phyloP scores from a whole-genome alignment of 1,140 invertebrate genomes.

The Geopemphigus sp. region DNA sequence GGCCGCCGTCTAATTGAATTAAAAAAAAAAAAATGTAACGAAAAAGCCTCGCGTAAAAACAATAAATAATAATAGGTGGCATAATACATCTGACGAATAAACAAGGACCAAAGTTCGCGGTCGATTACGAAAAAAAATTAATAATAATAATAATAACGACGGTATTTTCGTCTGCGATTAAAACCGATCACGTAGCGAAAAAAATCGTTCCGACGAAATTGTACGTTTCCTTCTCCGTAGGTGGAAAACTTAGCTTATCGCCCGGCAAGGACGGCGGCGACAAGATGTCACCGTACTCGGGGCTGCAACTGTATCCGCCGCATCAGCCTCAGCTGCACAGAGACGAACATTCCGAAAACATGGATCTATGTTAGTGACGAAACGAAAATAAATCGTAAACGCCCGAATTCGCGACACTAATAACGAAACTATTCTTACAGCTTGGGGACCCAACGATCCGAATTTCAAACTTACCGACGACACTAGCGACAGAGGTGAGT shows the following conservation, averaged over 20 bases:
- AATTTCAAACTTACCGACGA: slow-evolving; percentile 69
- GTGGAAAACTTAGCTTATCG: slow-evolving; percentile 52
- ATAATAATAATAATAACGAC: slow-evolving; percentile 1
- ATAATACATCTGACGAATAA: not conserved
- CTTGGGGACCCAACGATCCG: slow-evolving; percentile 64
- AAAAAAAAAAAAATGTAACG: no score
- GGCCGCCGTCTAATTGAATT: slow-evolving; percentile 28
- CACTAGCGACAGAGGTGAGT: slow-evolving; percentile 65
- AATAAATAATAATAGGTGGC: not conserved
- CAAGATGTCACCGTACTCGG: slow-evolving; percentile 52
- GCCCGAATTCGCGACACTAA: no score
- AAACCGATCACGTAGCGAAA: not conserved
- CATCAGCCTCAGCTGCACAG: slow-evolving; percentile 50
- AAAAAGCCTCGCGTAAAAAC: slow-evolving; percentile 1
- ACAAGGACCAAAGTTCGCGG: slow-evolving; percentile 8
- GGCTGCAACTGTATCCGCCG: slow-evolving; percentile 52
- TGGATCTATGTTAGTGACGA: slow-evolving; percentile 62
- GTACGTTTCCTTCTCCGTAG: not conserved
- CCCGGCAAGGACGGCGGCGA: slow-evolving; percentile 53
- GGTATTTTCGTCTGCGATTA: not conserved
- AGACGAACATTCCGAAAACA: slow-evolving; percentile 55
- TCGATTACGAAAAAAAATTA: not conserved
- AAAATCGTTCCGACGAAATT: not conserved
- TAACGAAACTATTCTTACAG: slow-evolving; percentile 57
- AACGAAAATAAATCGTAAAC: no score